phyloP scores from a whole-genome alignment of 2,888 invertebrate genomes.

The Parochlus steinenii region DNA sequence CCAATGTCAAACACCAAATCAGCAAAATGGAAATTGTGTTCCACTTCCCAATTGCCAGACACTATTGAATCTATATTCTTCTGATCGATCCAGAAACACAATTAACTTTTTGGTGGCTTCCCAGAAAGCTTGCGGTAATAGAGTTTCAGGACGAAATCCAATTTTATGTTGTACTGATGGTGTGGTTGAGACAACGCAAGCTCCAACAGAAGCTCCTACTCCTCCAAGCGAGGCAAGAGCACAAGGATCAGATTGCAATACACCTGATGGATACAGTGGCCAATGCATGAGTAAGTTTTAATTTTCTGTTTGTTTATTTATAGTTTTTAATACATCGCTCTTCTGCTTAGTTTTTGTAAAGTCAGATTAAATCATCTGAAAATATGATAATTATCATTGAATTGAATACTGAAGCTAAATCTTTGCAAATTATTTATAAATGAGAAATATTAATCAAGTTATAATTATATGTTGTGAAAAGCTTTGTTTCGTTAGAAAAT shows the following conservation, averaged over 20 bases:
- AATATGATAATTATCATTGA: too few species aligned
- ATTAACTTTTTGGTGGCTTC: constrained; percentile 21
- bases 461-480: too few species aligned
- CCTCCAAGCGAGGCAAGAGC: constrained; percentile 11
- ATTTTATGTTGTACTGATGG: constrained; percentile 19
- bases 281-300: constrained; percentile 9
- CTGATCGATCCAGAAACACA: constrained; percentile 18
- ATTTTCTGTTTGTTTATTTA: too few species aligned
- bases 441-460: too few species aligned
- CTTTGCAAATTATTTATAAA: too few species aligned
- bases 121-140: constrained; percentile 24
- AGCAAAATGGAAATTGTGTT: constrained; percentile 24
- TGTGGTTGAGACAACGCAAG: constrained; percentile 9
- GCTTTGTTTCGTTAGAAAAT: too few species aligned
- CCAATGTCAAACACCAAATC: constrained; percentile 25
- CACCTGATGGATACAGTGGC: constrained; percentile 12
- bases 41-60: constrained; percentile 23
- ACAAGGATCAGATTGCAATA: constrained; percentile 16
- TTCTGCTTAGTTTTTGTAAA: too few species aligned
- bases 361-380: too few species aligned
- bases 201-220: constrained; percentile 8
- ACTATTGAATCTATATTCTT: constrained; percentile 20
- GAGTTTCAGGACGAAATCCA: constrained; percentile 23
- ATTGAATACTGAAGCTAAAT: too few species aligned
- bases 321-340: too few species aligned